A percentile compares a stretch with the other conserved stretches of the same genome.
Evolutionary conservation across 2,888 invertebrate genomes (phyloP).

Genomic region (Tachina grossa): DNA sequence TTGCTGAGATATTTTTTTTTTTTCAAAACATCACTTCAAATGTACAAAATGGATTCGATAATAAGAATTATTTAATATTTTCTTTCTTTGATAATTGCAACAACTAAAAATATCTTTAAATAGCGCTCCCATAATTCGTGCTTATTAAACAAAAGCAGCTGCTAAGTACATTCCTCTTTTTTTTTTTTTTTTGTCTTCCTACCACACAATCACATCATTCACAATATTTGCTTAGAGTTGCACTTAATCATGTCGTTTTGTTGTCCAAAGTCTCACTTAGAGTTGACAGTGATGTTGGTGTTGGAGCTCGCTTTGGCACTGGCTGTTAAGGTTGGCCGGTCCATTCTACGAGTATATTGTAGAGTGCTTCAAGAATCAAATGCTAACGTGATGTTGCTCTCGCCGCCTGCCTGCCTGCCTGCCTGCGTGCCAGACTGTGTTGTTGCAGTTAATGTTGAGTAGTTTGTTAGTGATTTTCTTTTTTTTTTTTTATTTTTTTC

Average conservation of each 20-base stretch:
- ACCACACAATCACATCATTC: conserved; percentile 61
- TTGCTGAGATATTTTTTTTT: neutral
- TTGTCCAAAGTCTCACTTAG: conserved; percentile 70
- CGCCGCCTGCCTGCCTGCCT: neutral
- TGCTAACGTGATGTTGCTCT: conserved; percentile 17
- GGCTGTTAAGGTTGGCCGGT: conserved; percentile 23
- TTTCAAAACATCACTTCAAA: neutral
- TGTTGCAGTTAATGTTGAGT: conserved; percentile 40
- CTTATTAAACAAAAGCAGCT: neutral
- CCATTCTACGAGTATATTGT: conserved; percentile 1
- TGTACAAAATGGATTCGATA: neutral
- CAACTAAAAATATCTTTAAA: neutral
- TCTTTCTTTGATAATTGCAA: too few species aligned
- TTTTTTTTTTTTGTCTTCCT: neutral
- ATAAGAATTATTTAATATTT: too few species aligned
- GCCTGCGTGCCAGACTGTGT: conserved; percentile 16
- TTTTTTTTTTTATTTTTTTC: neutral
- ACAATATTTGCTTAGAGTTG: conserved; percentile 71
- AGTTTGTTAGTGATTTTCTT: conserved; percentile 41
- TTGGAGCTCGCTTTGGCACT: conserved; percentile 28
- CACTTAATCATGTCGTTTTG: conserved; percentile 72
- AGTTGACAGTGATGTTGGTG: conserved; percentile 68
- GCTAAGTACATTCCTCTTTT: neutral
- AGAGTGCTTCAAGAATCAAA: conserved; percentile 25
- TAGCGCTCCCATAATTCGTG: conserved; percentile 14